These are phyloP conservation scores for Argyresthia albistria DNA, from an alignment of 2,888 invertebrate genomes.

Conservation along the genomic window DNA sequence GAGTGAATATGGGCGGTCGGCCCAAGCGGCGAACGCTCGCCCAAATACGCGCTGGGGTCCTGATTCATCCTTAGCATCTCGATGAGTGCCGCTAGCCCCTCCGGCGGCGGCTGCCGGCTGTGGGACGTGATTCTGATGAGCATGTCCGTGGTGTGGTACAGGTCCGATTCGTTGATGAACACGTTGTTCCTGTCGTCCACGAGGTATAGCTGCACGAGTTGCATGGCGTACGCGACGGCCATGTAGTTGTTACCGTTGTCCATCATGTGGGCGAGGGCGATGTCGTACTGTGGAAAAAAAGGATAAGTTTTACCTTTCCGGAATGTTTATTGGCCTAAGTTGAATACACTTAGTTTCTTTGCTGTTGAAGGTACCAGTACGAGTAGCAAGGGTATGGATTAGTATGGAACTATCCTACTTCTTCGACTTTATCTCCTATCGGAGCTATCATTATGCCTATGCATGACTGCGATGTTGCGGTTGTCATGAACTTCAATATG, in stretches of 20 bases:
- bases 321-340: too few species aligned
- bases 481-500: too few species aligned
- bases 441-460: too few species aligned
- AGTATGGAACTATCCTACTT: too few species aligned
- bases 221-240: conserved; percentile 92
- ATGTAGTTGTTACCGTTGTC: conserved; percentile 87
- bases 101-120: conserved; percentile 84
- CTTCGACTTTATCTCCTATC: too few species aligned
- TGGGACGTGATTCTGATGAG: conserved; percentile 83
- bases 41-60: conserved; percentile 79
- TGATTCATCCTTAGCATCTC: conserved; percentile 85
- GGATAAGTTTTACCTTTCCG: neutral
- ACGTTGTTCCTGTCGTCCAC: conserved; percentile 86
- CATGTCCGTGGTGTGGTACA: conserved; percentile 90
- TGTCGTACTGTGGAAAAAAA: conserved; percentile 75
- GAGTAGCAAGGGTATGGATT: too few species aligned
- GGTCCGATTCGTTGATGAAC: conserved; percentile 85
- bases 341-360: too few species aligned
- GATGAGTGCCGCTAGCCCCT: conserved; percentile 85
- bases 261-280: conserved; percentile 87
- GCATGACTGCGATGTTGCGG: too few species aligned
- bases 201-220: conserved; percentile 88
- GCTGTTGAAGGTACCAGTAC: too few species aligned
- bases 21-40: conserved; percentile 84
- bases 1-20: conserved; percentile 93